phyloP scores from a whole-genome alignment of 2,797 vertebrate species.

The Alcedo quadribrachys region DNA sequence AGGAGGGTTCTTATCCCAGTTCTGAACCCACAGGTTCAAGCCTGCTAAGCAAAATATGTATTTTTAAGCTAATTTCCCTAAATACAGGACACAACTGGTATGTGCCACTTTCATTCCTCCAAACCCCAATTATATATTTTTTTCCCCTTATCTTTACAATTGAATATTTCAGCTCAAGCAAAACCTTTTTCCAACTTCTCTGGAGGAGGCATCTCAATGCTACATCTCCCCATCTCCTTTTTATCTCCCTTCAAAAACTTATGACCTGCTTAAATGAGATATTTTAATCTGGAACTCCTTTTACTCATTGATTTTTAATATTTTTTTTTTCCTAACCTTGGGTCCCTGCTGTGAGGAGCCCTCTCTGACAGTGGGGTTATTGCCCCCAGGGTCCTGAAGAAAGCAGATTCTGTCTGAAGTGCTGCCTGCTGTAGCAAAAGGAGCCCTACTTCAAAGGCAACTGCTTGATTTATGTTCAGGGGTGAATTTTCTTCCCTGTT shows the following conservation, averaged over 20 bases:
- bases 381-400: background rate
- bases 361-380: background rate
- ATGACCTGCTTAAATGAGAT: background rate
- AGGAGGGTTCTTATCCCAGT: background rate
- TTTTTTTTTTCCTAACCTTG: background rate
- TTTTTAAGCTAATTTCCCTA: background rate
- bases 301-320: background rate
- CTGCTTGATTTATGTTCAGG: background rate
- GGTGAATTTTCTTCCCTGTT: background rate
- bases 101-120: background rate
- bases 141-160: background rate
- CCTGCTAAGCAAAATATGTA: background rate
- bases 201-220: background rate
- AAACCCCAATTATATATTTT: background rate
- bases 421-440: background rate
- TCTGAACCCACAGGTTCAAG: background rate
- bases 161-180: background rate
- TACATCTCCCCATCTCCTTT: background rate
- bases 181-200: background rate
- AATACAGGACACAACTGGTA: background rate
- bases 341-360: background rate
- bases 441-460: background rate
- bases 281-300: background rate
- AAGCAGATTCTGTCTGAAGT: background rate
- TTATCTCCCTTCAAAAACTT: background rate